These are phyloP conservation scores for Notoglanidium macrostoma DNA, from an alignment of 2,797 vertebrate genomes.

Conservation along the genomic window DNA sequence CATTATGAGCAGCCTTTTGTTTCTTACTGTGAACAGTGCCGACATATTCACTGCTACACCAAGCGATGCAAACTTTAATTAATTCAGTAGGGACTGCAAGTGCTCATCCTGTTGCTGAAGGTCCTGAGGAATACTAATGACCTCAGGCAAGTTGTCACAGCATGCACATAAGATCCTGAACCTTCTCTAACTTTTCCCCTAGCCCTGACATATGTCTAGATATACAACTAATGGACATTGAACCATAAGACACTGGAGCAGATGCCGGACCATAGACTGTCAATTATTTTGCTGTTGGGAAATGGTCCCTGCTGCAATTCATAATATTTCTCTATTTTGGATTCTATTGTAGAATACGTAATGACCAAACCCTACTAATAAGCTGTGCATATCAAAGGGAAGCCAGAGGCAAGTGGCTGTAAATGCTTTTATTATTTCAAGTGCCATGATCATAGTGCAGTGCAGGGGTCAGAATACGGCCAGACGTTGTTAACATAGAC, in stretches of 20 bases:
- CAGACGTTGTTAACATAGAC: background rate
- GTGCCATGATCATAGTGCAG: constrained; percentile 11
- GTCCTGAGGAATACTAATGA: constrained; percentile 58
- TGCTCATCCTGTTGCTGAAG: constrained; percentile 47
- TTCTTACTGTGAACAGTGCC: constrained; percentile 41
- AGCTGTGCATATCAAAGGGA: background rate
- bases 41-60: constrained; percentile 53
- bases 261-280: background rate
- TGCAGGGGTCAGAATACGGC: background rate
- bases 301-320: background rate
- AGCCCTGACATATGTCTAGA: background rate
- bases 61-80: constrained; percentile 59
- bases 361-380: constrained; percentile 21
- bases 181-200: background rate
- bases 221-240: background rate
- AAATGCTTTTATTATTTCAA: constrained; percentile 31
- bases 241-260: background rate
- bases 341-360: background rate
- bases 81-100: constrained; percentile 55
- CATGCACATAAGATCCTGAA: constrained; percentile 20
- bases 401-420: constrained; percentile 9
- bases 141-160: constrained; percentile 44
- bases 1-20: constrained; percentile 37
- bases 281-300: background rate
- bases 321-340: background rate